These are phyloP conservation scores for Mirounga angustirostris DNA, from an alignment of 2,113 vertebrate genomes.

Conservation along the genomic window DNA sequence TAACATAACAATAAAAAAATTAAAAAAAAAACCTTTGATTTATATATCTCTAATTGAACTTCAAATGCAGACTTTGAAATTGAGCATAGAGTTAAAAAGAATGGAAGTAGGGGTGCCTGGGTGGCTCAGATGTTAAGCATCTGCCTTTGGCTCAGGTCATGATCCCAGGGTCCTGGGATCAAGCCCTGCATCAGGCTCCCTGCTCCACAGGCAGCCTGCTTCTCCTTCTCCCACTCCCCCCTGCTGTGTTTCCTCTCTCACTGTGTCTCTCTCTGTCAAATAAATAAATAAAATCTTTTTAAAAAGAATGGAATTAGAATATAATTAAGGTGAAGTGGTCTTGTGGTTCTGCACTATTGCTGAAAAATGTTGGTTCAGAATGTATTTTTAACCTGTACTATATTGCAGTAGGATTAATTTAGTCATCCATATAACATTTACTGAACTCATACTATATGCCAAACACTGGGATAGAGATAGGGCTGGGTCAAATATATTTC, in stretches of 20 bases:
- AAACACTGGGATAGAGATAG: not conserved
- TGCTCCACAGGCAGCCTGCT: no score
- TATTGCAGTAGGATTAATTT: not conserved
- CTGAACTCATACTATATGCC: not conserved
- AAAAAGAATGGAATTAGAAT: not conserved
- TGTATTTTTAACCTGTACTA: not conserved
- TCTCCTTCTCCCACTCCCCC: no score
- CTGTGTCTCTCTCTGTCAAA: no score
- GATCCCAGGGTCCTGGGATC: no score
- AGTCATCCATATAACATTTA: not conserved
- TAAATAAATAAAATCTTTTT: no score
- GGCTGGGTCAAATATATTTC: not conserved
- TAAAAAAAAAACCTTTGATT: not conserved
- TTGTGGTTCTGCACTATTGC: not conserved
- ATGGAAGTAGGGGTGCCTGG: not conserved
- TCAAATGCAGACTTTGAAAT: not conserved
- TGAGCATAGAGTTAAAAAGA: not conserved
- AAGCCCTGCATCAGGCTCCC: no score
- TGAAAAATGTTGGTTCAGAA: not conserved
- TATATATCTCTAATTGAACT: rapidly evolving
- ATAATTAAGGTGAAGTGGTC: slow-evolving; percentile 25
- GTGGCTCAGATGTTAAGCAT: no score
- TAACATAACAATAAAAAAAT: no score
- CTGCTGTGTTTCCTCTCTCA: no score
- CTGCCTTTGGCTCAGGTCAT: no score